Evolutionary conservation across 1,140 invertebrate genomes (phyloP).

Genomic region (Monochamus saltuarius): DNA sequence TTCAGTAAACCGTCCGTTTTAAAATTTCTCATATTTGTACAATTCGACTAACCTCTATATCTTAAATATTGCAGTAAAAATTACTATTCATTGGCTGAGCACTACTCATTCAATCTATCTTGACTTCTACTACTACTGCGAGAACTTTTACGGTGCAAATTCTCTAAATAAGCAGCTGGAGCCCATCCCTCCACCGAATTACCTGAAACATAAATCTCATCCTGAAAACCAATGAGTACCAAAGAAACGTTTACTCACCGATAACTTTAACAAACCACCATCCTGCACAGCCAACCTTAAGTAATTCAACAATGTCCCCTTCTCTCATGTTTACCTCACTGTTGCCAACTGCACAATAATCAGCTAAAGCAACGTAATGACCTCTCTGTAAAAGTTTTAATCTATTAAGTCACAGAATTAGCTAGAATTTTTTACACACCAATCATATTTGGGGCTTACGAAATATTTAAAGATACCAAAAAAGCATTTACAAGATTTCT

Average conservation of each 20-base stretch:
- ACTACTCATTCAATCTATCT: slow-evolving; percentile 53
- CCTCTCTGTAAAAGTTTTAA: slow-evolving; percentile 56
- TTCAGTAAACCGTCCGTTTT: too few relatives aligned
- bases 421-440: too few relatives aligned
- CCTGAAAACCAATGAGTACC: background rate
- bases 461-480: too few relatives aligned
- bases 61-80: background rate
- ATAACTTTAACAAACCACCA: slow-evolving; percentile 93
- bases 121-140: slow-evolving; percentile 64
- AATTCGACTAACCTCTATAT: background rate
- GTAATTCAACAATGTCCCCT: slow-evolving; percentile 82
- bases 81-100: slow-evolving; percentile 13
- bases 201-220: slow-evolving; percentile 50
- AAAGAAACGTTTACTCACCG: slow-evolving; percentile 55
- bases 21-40: background rate
- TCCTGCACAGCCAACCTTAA: slow-evolving; percentile 89
- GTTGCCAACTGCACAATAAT: slow-evolving; percentile 86
- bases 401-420: too few relatives aligned
- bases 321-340: slow-evolving; percentile 87
- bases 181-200: slow-evolving; percentile 85
- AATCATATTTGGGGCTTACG: too few relatives aligned
- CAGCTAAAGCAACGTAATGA: slow-evolving; percentile 81
- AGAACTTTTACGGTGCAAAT: slow-evolving; percentile 70
- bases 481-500: too few relatives aligned
- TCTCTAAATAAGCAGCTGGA: slow-evolving; percentile 89